These are phyloP conservation scores for Eurosta solidaginis DNA, from an alignment of 1,140 invertebrate species.

Conservation along the genomic window DNA sequence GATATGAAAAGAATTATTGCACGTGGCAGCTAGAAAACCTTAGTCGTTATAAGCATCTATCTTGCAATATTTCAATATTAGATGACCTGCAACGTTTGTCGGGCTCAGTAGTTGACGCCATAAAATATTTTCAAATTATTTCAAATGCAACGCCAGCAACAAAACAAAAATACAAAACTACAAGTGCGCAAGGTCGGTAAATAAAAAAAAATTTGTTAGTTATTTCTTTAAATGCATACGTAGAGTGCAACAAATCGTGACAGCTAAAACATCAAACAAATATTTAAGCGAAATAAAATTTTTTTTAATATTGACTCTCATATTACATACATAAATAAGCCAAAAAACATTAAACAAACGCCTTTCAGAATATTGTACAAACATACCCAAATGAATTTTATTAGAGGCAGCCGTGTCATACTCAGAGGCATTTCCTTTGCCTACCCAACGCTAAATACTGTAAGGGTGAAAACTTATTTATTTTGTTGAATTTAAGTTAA, in stretches of 20 bases:
- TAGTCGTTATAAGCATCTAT: not conserved
- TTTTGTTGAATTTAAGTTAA: not conserved
- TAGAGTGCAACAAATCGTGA: too few relatives aligned
- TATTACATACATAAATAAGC: not conserved
- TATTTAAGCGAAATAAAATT: not conserved
- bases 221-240: too few relatives aligned
- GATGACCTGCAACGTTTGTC: not conserved
- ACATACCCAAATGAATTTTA: not conserved
- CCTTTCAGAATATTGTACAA: not conserved
- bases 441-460: not conserved
- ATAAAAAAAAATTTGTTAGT: too few relatives aligned
- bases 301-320: not conserved
- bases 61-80: not conserved
- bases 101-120: not conserved
- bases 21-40: too few relatives aligned
- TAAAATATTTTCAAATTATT: not conserved
- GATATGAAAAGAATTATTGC: too few relatives aligned
- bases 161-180: not conserved
- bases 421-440: not conserved
- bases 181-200: constrained; percentile 22
- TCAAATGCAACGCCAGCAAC: not conserved
- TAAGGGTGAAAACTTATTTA: not conserved
- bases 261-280: too few relatives aligned
- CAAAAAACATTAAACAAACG: not conserved
- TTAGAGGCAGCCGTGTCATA: not conserved